phyloP scores from a whole-genome alignment of 2,888 invertebrate genomes.

The Epirrita christyi region DNA sequence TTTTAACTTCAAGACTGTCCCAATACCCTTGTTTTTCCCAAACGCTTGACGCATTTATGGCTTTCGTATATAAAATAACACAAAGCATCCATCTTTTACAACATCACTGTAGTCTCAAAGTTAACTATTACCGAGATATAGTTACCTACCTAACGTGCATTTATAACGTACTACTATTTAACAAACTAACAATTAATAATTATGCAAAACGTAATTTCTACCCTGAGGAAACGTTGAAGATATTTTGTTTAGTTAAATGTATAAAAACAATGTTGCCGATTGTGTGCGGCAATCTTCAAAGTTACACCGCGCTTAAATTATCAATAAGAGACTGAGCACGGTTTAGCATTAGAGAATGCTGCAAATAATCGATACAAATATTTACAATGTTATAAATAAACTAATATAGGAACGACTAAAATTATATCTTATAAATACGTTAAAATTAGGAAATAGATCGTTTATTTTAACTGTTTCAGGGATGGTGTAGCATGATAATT shows the following conservation, averaged over 20 bases:
- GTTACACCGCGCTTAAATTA: too few species aligned
- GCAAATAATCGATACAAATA: not conserved
- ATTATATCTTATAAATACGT: not conserved
- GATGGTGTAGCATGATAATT: too few species aligned
- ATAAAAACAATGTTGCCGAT: not conserved
- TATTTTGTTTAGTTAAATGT: not conserved
- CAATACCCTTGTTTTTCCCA: conserved; percentile 1
- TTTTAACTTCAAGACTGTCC: conserved; percentile 10
- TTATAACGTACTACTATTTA: not conserved
- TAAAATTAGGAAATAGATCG: not conserved
- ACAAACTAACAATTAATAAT: too few species aligned
- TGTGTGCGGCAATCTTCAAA: too few species aligned
- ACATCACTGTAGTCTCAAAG: conserved; percentile 13
- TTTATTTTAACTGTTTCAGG: too few species aligned
- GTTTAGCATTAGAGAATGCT: too few species aligned
- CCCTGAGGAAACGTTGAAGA: not conserved
- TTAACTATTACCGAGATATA: conserved; percentile 2
- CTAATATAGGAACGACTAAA: not conserved
- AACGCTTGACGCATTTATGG: conserved; percentile 4
- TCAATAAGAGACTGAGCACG: too few species aligned
- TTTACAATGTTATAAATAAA: conserved; percentile 1
- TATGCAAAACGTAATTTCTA: not conserved
- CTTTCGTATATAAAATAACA: conserved; percentile 1
- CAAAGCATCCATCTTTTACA: not conserved
- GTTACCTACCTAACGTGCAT: not conserved